Evolutionary conservation across 2,888 invertebrate genomes (phyloP), one percentile per base, ranked within the genome.

Genomic region (Taenaris catops): DNA sequence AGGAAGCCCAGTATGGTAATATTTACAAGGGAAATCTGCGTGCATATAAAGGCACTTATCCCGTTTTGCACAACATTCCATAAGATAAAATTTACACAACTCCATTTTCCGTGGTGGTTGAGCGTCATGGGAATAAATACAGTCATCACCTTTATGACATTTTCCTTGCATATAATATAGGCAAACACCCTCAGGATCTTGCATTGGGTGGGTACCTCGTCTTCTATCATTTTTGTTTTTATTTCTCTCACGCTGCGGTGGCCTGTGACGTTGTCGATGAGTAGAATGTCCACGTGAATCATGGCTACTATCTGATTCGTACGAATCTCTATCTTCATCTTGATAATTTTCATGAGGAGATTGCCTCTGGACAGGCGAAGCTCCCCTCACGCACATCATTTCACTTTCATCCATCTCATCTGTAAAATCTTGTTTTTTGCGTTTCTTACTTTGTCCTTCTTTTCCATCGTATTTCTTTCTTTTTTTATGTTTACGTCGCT

Each of bases 41-140:
- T 98, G 98, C 95, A 98, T 95, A 67, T 96, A 99, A 8, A 96
- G 89, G 84, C 98, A 99, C 76, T 96, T 95, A 55, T 97, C 97
- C 58, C 96, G 92, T 83, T 98, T 98, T 33, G 95, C 94, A 84
- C 98, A 98, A 71, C 96, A 96, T 51, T 96, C 96, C 92, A 95
- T 95, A 41, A 98, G 80, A 83, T 98, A 98, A 81, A 97, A 98
- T 83, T 98, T 98, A 79, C 98, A 99, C 1, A 98, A 81, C 75
- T 98, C 98, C 89, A 95, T 90, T 84, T 97, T 97, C 51, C 96
- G 91, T 0, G 94, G 94, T 24, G 93, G 93, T 32, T 91, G 84
- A 25, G 92, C 92, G 58, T 94, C 93, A 65, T 98, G 98, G 7
- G 94, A 95, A 69, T 93, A 96, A 27, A 92, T 91, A 73, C 97